Percentiles rank a stretch among this genome's conserved stretches.
Conservation (phyloP, 1,140 invertebrate species). For the Psilanteris sp. region DNA sequence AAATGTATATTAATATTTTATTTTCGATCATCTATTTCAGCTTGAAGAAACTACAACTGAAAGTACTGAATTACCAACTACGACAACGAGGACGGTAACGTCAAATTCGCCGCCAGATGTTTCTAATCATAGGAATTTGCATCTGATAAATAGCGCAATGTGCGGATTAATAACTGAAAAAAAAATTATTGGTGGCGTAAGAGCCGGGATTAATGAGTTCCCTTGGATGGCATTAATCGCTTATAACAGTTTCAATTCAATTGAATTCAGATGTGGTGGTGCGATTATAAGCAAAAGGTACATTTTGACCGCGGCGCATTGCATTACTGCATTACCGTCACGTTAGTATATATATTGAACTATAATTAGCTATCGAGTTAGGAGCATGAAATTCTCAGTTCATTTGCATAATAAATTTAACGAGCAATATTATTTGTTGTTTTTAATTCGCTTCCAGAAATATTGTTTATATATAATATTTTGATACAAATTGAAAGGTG, state of each 20-base stretch:
- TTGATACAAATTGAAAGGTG: too few relatives aligned
- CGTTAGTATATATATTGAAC: constrained; percentile 15
- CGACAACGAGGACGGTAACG: too few relatives aligned
- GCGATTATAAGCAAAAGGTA: constrained; percentile 84
- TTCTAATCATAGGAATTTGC: constrained; percentile 80
- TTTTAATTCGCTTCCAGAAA: too few relatives aligned
- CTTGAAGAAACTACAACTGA: too few relatives aligned
- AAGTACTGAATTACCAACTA: neutral
- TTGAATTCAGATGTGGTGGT: constrained; percentile 83
- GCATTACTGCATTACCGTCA: constrained; percentile 68
- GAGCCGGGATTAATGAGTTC: constrained; percentile 82
- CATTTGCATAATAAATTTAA: too few relatives aligned
- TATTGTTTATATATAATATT: too few relatives aligned
- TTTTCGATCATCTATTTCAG: too few relatives aligned
- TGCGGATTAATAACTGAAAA: constrained; percentile 75
- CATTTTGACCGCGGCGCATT: constrained; percentile 84
- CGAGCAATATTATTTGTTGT: too few relatives aligned
- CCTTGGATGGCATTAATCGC: constrained; percentile 85
- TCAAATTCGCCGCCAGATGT: constrained; percentile 73
- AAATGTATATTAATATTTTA: too few relatives aligned
- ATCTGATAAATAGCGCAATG: constrained; percentile 73
- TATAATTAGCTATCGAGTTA: too few relatives aligned
- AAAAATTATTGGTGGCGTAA: constrained; percentile 81
- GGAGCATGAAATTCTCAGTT: too few relatives aligned
- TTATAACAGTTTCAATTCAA: constrained; percentile 76